Conservation (phyloP, 1,140 invertebrate genomes). For the Teleopsis dalmanni region DNA sequence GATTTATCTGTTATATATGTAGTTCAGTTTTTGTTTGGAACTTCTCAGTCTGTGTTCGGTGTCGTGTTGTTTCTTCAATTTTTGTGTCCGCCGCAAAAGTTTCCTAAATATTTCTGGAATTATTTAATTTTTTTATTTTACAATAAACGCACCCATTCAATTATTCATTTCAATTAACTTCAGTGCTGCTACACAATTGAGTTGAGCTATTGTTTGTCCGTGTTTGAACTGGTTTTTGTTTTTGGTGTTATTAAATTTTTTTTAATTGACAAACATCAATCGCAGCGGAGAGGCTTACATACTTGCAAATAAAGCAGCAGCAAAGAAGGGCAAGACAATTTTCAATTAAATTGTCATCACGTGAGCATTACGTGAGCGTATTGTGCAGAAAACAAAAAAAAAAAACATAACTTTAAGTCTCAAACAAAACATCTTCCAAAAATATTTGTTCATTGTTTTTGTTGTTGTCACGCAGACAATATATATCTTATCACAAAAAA, state of each 20-base stretch:
- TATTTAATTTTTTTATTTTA: neutral
- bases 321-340: conserved; percentile 7
- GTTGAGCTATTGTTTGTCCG: no score
- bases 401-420: no score
- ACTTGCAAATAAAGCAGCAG: conserved; percentile 7
- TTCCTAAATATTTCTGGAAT: neutral
- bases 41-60: no score
- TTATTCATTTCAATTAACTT: no score
- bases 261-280: neutral
- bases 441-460: neutral
- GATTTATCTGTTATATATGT: no score
- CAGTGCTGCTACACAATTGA: no score
- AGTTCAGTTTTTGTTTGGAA: no score
- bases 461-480: neutral
- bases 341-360: conserved; percentile 9
- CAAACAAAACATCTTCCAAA: neutral
- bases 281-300: neutral
- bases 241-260: no score
- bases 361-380: conserved; percentile 13
- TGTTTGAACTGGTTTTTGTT: no score
- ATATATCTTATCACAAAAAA: neutral
- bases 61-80: no score
- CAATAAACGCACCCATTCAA: neutral
- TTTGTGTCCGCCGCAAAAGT: no score
- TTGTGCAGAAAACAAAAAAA: neutral